Conservation (phyloP, 2,797 vertebrate genomes). For the Syndactyla subalaris region DNA sequence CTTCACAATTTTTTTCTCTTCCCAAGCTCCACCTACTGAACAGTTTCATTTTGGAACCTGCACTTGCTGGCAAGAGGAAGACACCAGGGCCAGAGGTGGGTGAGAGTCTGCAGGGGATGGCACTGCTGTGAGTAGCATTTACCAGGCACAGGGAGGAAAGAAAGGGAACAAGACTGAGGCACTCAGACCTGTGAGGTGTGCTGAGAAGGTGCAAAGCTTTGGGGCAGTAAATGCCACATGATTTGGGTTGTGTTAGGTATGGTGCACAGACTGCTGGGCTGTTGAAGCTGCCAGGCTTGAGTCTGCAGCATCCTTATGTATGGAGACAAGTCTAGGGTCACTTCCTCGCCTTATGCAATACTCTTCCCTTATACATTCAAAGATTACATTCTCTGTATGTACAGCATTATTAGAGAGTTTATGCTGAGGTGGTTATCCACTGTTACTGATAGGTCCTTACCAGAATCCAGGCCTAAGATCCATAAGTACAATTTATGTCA, state of each 20-base stretch:
- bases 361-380: background rate
- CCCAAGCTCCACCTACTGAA: background rate
- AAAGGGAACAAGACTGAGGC: background rate
- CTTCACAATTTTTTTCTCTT: background rate
- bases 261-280: background rate
- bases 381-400: background rate
- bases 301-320: background rate
- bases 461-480: background rate
- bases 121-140: background rate
- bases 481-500: background rate
- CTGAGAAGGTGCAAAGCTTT: background rate
- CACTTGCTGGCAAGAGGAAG: background rate
- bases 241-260: background rate
- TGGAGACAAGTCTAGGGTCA: background rate
- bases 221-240: rapidly evolving
- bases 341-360: background rate
- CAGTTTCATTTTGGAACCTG: background rate
- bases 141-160: too few relatives aligned
- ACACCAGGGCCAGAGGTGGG: too few relatives aligned
- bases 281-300: background rate
- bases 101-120: background rate
- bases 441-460: background rate
- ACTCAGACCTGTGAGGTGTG: background rate
- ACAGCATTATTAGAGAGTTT: background rate
- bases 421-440: background rate